A percentile compares a stretch with the other conserved stretches of the same genome.
These are phyloP conservation scores for Chaetophractus vellerosus DNA, from an alignment of 2,797 vertebrate genomes.

Conservation along the genomic window DNA sequence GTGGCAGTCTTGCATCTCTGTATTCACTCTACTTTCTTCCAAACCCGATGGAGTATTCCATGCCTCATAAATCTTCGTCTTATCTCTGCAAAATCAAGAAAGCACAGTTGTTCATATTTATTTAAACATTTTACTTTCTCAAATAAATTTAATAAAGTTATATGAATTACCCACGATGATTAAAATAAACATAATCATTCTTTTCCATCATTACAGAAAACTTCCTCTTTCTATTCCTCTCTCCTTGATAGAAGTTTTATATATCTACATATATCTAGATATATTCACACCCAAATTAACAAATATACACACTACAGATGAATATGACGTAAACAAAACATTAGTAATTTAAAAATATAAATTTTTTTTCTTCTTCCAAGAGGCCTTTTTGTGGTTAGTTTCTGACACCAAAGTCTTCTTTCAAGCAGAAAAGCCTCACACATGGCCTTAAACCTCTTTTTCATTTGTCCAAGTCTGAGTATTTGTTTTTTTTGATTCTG, in stretches of 20 bases:
- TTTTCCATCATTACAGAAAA: constrained; percentile 33
- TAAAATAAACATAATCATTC: constrained; percentile 47
- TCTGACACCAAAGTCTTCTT: constrained; percentile 33
- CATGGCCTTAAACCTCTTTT: background rate
- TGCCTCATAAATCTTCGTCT: constrained; percentile 83
- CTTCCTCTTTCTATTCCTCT: background rate
- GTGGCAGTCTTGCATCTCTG: constrained; percentile 72
- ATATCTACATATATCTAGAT: background rate
- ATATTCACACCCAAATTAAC: background rate
- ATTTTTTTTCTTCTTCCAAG: background rate
- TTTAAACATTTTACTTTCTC: constrained; percentile 45
- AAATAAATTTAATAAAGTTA: constrained; percentile 15
- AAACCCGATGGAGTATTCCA: constrained; percentile 78
- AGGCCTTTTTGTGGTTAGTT: background rate
- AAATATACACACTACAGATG: background rate
- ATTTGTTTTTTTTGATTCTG: constrained; percentile 49
- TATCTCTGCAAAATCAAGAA: constrained; percentile 90
- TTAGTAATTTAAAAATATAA: background rate
- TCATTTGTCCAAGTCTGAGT: background rate
- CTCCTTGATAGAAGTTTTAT: background rate
- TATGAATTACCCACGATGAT: background rate
- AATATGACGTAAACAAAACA: background rate
- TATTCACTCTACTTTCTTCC: constrained; percentile 82
- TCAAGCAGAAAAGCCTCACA: background rate
- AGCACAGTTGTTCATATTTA: constrained; percentile 79